Evolutionary conservation across 1,140 invertebrate species (phyloP), one percentile per base, ranked within the genome.

Genomic region (Lordiphosa mommai): DNA sequence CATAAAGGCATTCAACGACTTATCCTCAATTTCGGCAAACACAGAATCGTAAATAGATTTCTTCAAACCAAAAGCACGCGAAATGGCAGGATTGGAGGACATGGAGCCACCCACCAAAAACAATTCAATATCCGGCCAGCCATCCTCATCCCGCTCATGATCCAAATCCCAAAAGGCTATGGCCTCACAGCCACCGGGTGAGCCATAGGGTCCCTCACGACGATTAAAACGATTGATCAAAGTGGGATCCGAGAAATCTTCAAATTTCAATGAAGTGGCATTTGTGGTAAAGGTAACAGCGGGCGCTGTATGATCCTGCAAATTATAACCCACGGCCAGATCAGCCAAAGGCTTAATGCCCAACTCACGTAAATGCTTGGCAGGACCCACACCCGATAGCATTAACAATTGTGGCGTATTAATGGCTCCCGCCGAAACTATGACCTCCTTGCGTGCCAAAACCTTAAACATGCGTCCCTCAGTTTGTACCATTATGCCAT

Each of bases 121-220:
- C 6, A 96, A 72, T 80, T 96, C 94, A 48, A 96, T 91, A 65
- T 96, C 93, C 0, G 95, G 93, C 89, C 92, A 94, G 20, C 92
- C 93, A 40, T 92, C 90, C 4, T 88, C 86, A 33, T 92, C 90
- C 1, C 91, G 88, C 32, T 92, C 92, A 66, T 93, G 90, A 50
- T 94, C 92, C 5, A 94, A 89, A 61, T 96, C 92, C 63, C 94
- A 90, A 71, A 96, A 96, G 1, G 93, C 92, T 0, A 96, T 80
- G 0, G 93, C 94, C 88, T 97, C 96, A 51, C 93, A 94, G 0
- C 94, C 95, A 10, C 96, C 96, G 0, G 95, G 92, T 2, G 95
- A 90, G 0, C 95, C 93, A 10, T 95, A 74, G 0, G 95, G 95
- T 10, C 95, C 95, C 53, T 90, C 89, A 59, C 91, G 91, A 0